Percentiles rank a stretch among this genome's conserved stretches.
Evolutionary conservation across 2,888 invertebrate species (phyloP).

Genomic region (Spisula subtruncata): DNA sequence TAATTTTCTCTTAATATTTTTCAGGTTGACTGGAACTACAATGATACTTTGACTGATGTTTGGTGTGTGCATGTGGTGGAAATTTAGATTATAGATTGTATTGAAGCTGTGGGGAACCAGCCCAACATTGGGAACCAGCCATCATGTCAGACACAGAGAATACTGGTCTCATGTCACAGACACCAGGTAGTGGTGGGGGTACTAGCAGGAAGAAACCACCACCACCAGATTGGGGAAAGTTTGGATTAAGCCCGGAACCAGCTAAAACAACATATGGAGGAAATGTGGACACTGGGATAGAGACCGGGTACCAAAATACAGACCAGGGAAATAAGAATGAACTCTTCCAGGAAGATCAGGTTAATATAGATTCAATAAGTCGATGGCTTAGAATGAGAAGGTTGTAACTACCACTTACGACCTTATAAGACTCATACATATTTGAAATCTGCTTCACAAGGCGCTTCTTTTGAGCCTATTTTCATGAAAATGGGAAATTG

Average conservation of each 20-base stretch:
- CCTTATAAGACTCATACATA: no score
- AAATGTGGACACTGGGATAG: conserved; percentile 60
- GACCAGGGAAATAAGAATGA: conserved; percentile 92
- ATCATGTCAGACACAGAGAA: conserved; percentile 57
- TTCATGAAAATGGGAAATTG: no score
- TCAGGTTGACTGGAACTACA: background rate
- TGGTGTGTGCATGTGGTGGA: background rate
- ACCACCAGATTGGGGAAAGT: conserved; percentile 71
- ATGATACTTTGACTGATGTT: background rate
- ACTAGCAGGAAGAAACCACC: conserved; percentile 44
- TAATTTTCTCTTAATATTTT: background rate
- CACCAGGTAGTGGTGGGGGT: conserved; percentile 32
- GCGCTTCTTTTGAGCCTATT: no score
- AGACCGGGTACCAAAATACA: conserved; percentile 76
- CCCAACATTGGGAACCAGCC: background rate
- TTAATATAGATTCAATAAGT: no score
- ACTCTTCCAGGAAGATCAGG: conserved; percentile 96
- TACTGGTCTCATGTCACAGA: conserved; percentile 62
- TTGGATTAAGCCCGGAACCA: conserved; percentile 84
- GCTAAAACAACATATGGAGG: conserved; percentile 60
- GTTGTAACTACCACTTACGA: no score
- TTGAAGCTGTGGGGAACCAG: no score
- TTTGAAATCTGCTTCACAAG: no score
- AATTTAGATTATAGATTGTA: background rate
- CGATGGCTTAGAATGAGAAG: no score